phyloP scores from a whole-genome alignment of 2,797 vertebrate genomes.

The Lepilemur septentrionalis region DNA sequence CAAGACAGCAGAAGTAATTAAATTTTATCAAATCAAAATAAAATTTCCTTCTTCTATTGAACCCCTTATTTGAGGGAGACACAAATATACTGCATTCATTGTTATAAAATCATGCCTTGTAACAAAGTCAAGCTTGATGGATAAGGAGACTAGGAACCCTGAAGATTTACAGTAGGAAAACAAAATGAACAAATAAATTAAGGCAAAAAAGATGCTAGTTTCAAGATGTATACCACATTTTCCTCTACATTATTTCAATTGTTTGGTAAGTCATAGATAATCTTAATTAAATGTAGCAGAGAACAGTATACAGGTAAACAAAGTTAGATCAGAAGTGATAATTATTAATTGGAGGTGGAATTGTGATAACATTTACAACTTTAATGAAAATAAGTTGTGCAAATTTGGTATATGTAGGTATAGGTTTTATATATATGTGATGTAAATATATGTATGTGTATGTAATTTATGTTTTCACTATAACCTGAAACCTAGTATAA shows the following conservation, averaged over 20 bases:
- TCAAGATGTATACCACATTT: neutral
- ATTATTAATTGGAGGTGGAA: neutral
- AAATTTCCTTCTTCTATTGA: slow-evolving; percentile 12
- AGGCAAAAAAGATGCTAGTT: neutral
- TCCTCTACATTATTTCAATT: neutral
- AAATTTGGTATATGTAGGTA: neutral
- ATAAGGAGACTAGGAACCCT: slow-evolving; percentile 6
- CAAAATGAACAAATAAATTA: neutral
- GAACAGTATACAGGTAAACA: neutral
- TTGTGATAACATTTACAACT: neutral
- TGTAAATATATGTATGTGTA: neutral
- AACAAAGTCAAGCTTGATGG: slow-evolving; percentile 1
- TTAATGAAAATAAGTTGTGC: neutral
- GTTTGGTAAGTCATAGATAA: neutral
- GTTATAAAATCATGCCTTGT: neutral
- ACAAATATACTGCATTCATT: neutral
- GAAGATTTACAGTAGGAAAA: slow-evolving; percentile 31
- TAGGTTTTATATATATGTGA: neutral
- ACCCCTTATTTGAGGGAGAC: accelerated
- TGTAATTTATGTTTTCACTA: neutral
- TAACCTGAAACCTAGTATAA: neutral
- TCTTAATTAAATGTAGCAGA: neutral
- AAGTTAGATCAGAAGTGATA: neutral
- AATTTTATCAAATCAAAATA: slow-evolving; percentile 57
- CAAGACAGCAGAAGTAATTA: slow-evolving; percentile 61